Conservation (phyloP, 2,797 vertebrate genomes). For the Myotis findleyi region DNA sequence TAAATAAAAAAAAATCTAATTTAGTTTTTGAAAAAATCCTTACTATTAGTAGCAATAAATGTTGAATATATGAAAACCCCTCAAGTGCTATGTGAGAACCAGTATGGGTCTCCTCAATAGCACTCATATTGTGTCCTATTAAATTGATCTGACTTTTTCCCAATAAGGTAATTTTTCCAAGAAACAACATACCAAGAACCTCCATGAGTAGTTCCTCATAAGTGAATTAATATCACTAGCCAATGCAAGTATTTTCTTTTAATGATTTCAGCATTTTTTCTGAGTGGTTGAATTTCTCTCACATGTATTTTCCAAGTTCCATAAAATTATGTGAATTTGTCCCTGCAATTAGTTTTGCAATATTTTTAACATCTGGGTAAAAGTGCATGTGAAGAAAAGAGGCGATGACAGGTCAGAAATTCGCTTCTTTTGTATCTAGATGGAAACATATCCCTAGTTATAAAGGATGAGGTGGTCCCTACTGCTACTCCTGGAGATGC, state of each 20-base stretch:
- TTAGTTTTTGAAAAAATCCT: not conserved
- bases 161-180: not conserved
- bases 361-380: conserved; percentile 41
- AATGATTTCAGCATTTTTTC: not conserved
- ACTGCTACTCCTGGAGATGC: not conserved
- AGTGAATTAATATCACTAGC: not conserved
- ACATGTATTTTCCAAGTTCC: not conserved
- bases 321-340: not conserved
- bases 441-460: not conserved
- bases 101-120: not conserved
- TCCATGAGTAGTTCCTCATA: not conserved
- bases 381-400: not conserved
- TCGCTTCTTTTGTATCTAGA: not conserved
- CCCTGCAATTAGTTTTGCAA: not conserved
- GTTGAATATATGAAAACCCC: not conserved
- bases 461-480: not conserved
- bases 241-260: not conserved
- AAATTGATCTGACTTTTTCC: not conserved
- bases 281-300: not conserved
- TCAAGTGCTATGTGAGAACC: not conserved
- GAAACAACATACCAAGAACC: not conserved
- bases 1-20: not conserved
- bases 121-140: not conserved
- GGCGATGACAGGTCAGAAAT: not conserved
- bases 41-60: not conserved